These are phyloP conservation scores for Botia kubotai DNA, from an alignment of 2,797 vertebrate genomes.

Conservation along the genomic window DNA sequence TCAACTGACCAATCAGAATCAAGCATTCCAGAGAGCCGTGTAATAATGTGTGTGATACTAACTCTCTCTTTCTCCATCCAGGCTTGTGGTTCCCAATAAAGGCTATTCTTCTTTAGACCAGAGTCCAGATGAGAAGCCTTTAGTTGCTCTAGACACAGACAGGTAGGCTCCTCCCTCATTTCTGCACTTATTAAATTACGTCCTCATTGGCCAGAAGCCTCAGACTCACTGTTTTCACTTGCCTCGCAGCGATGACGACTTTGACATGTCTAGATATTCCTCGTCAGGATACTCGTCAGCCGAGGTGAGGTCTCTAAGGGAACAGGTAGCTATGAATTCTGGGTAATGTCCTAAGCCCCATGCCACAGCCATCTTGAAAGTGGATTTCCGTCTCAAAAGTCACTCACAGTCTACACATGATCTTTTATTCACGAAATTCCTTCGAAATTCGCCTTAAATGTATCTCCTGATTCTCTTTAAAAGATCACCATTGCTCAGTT, in stretches of 20 bases:
- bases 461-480: constrained; percentile 2
- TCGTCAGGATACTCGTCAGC: constrained; percentile 97
- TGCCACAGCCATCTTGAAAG: constrained; percentile 22
- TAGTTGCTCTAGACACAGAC: constrained; percentile 97
- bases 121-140: constrained; percentile 95
- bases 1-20: too few species aligned
- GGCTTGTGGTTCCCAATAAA: constrained; percentile 96
- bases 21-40: too few species aligned
- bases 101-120: constrained; percentile 97
- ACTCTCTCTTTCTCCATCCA: constrained; percentile 60
- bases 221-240: constrained; percentile 50
- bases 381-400: constrained; percentile 1
- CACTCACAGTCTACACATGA: constrained; percentile 10
- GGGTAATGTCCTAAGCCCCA: constrained; percentile 39
- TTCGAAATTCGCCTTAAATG: not conserved
- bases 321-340: constrained; percentile 60
- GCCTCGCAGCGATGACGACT: constrained; percentile 89
- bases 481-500: constrained; percentile 13
- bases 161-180: constrained; percentile 76
- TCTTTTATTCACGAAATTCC: not conserved
- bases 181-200: not conserved
- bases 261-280: constrained; percentile 97
- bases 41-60: not conserved
- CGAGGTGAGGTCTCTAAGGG: constrained; percentile 85
- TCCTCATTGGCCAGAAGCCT: not conserved